These are phyloP conservation scores for Agrochola circellaris DNA, from an alignment of 2,888 invertebrate genomes.

Conservation along the genomic window DNA sequence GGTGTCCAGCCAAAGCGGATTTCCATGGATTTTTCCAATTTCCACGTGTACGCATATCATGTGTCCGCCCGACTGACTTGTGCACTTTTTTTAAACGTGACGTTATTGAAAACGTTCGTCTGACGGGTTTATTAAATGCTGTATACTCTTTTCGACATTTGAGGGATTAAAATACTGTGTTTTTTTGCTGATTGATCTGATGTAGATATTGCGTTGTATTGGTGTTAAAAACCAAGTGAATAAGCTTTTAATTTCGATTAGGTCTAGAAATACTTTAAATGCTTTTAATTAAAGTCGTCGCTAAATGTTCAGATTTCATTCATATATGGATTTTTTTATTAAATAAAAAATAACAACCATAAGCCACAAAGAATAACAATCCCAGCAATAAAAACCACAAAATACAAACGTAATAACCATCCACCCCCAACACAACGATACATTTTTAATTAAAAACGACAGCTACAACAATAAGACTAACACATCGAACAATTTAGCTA, in stretches of 20 bases:
- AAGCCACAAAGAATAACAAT: neutral
- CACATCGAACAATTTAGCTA: conserved; percentile 78
- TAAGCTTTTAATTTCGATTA: neutral
- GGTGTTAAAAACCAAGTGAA: neutral
- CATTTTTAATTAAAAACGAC: conserved; percentile 69
- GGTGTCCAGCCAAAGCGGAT: conserved; percentile 64
- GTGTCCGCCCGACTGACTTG: conserved; percentile 79
- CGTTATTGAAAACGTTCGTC: conserved; percentile 70
- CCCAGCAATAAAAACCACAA: conserved; percentile 26
- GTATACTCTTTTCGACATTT: conserved; percentile 42
- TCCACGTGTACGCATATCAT: conserved; percentile 81
- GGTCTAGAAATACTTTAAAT: too few relatives aligned
- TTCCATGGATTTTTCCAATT: conserved; percentile 85
- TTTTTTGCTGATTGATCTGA: conserved; percentile 10
- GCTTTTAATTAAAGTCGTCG: neutral
- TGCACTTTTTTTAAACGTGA: conserved; percentile 64
- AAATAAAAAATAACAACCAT: neutral
- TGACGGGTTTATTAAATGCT: conserved; percentile 69
- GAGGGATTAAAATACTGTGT: conserved; percentile 31
- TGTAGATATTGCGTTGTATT: neutral
- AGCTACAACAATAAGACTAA: conserved; percentile 71
- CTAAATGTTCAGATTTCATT: neutral
- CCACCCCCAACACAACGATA: conserved; percentile 27
- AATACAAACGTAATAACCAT: conserved; percentile 22
- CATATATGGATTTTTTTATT: neutral